These are phyloP conservation scores for Garrulus glandarius DNA, from an alignment of 2,797 vertebrate species.

Conservation along the genomic window DNA sequence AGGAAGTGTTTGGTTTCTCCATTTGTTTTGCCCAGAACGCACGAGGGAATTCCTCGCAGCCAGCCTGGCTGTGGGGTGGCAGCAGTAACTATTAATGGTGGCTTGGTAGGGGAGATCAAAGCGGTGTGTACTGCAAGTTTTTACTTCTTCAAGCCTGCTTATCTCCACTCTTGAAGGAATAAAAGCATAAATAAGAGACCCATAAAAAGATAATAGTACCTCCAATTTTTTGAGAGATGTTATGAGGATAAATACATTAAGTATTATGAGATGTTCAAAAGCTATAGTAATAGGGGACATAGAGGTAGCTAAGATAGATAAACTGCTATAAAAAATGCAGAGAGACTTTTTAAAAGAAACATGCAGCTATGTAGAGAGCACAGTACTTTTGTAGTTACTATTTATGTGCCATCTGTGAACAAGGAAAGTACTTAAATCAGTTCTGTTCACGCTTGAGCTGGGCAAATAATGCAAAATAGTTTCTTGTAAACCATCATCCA, in stretches of 20 bases:
- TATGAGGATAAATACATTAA: neutral
- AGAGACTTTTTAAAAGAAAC: neutral
- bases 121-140: fast-evolving
- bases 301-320: neutral
- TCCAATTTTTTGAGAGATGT: neutral
- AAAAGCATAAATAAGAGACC: neutral
- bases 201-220: neutral
- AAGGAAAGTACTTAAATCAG: slow-evolving; percentile 22
- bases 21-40: neutral
- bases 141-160: neutral
- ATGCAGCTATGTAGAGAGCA: neutral
- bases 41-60: neutral
- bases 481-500: neutral
- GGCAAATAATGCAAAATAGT: slow-evolving; percentile 17
- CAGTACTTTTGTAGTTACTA: neutral
- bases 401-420: slow-evolving; percentile 11
- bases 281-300: neutral
- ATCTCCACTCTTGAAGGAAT: neutral
- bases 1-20: fast-evolving
- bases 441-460: neutral
- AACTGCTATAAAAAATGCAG: neutral
- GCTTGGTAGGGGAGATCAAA: neutral
- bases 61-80: neutral
- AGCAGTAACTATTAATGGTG: neutral
- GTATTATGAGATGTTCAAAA: neutral